phyloP scores from a whole-genome alignment of 2,888 invertebrate species.

The Heliconius ethilla region DNA sequence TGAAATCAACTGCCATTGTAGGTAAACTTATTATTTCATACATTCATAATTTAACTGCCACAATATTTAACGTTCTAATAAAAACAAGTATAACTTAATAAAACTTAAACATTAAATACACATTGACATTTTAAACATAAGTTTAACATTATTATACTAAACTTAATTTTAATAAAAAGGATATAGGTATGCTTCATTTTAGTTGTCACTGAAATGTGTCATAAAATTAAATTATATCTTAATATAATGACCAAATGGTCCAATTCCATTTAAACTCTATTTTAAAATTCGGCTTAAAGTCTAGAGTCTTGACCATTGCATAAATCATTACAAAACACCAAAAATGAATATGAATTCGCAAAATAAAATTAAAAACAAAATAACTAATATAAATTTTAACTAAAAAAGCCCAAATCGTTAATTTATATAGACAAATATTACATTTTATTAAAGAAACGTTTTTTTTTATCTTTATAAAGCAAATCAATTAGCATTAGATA shows the following conservation, averaged over 20 bases:
- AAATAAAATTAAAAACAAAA: too few species aligned
- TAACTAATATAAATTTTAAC: too few species aligned
- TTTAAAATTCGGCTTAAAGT: conserved; percentile 39
- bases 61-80: neutral
- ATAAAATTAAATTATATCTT: neutral
- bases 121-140: too few species aligned
- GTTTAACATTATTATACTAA: too few species aligned
- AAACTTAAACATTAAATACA: too few species aligned
- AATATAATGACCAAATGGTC: conserved; percentile 34
- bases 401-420: too few species aligned
- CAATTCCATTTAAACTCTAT: conserved; percentile 36
- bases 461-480: neutral
- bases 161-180: too few species aligned
- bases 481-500: neutral
- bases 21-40: neutral
- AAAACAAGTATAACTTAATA: neutral
- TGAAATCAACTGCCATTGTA: neutral
- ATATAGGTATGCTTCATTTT: too few species aligned
- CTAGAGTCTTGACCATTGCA: conserved; percentile 6
- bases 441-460: neutral
- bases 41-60: neutral
- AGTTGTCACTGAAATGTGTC: neutral
- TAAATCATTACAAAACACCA: neutral
- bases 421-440: too few species aligned
- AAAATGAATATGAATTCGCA: neutral